Evolutionary conservation across 1,140 invertebrate species (phyloP).

Genomic region (Atopsyche davidsoni): DNA sequence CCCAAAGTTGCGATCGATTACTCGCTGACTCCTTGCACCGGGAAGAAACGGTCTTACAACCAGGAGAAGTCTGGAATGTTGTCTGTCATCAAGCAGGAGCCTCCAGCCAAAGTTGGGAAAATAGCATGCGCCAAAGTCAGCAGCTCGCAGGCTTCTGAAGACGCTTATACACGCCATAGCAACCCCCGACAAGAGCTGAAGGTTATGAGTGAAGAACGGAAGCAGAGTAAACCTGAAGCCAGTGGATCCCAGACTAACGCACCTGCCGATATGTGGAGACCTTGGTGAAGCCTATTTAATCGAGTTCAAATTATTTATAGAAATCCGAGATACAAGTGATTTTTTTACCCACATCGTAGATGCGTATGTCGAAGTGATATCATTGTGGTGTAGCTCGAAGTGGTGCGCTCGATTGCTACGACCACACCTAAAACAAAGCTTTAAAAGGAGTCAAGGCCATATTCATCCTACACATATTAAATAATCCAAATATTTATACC

Average conservation of each 20-base stretch:
- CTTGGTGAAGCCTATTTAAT: constrained; percentile 18
- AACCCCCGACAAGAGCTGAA: neutral
- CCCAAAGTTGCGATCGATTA: constrained; percentile 30
- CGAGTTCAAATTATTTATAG: neutral
- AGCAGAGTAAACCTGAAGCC: constrained; percentile 8
- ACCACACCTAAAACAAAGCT: neutral
- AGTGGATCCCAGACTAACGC: constrained; percentile 7
- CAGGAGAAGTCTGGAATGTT: constrained; percentile 1
- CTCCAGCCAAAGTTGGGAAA: constrained; percentile 33
- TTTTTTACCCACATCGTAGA: too few species aligned
- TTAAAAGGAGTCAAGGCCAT: too few species aligned
- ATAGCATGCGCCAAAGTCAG: constrained; percentile 37
- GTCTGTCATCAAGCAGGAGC: constrained; percentile 5
- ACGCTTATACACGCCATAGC: neutral
- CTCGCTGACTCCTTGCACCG: constrained; percentile 16
- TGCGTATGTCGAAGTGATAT: too few species aligned
- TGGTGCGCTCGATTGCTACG: neutral
- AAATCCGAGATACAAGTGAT: neutral
- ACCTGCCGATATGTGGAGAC: constrained; percentile 26
- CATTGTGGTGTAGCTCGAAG: neutral
- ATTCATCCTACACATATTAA: too few species aligned
- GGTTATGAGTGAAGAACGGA: constrained; percentile 5
- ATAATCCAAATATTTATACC: too few species aligned
- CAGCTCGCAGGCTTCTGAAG: constrained; percentile 28
- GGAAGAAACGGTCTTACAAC: constrained; percentile 24